phyloP scores from a whole-genome alignment of 2,797 vertebrate genomes.

The Sciurus vulgaris region DNA sequence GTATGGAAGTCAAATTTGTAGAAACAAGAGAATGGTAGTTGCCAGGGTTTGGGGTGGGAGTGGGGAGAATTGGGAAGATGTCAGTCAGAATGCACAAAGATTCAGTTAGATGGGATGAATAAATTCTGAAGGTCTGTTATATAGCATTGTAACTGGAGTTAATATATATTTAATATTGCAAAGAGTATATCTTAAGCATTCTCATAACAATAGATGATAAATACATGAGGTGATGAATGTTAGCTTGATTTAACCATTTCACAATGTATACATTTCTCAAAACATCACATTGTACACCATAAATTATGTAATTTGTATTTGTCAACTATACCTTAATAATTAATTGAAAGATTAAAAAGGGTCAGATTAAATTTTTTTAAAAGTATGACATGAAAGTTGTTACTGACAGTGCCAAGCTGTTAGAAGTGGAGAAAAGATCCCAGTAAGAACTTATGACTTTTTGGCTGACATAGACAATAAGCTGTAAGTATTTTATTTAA shows the following conservation, averaged over 20 bases:
- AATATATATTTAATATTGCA: not conserved
- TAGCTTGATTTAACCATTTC: not conserved
- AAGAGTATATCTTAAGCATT: not conserved
- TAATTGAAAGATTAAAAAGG: not conserved
- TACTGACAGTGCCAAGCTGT: not conserved
- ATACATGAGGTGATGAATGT: not conserved
- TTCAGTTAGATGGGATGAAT: not conserved
- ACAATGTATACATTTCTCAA: not conserved
- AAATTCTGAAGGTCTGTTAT: not conserved
- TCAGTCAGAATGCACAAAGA: too few species aligned
- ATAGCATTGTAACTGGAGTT: not conserved
- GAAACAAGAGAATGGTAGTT: too few species aligned
- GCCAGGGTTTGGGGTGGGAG: too few species aligned
- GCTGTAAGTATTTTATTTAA: slow-evolving; percentile 49
- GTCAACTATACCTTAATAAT: not conserved
- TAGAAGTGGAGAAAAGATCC: not conserved
- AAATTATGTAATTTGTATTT: not conserved
- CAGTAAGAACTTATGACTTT: slow-evolving; percentile 21
- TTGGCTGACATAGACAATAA: not conserved
- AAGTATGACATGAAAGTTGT: not conserved
- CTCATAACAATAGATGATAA: not conserved
- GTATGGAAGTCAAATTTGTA: too few species aligned
- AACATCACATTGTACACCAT: not conserved
- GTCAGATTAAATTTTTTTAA: not conserved
- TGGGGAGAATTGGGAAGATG: too few species aligned